These are phyloP conservation scores for Takifugu flavidus DNA, from an alignment of 2,113 vertebrate species.

Conservation along the genomic window DNA sequence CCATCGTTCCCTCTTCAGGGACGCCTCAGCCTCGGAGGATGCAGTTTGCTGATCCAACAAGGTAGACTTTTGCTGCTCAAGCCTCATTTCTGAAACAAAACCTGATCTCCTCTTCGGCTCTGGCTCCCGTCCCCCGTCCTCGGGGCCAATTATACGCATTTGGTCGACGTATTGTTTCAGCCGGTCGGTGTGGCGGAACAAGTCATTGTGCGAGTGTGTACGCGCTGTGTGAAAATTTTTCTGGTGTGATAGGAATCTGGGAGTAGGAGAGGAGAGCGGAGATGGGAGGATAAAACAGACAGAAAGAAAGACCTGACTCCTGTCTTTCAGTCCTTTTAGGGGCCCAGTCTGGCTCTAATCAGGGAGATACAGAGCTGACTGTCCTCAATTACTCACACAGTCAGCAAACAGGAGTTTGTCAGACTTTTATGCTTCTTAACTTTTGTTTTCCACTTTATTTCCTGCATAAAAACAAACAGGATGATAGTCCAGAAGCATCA, in stretches of 20 bases:
- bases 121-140: conserved; percentile 43
- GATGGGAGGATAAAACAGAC: conserved; percentile 61
- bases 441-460: conserved; percentile 22
- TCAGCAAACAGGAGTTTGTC: conserved; percentile 57
- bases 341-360: conserved; percentile 60
- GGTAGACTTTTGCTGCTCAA: conserved; percentile 24
- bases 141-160: conserved; percentile 56
- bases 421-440: conserved; percentile 26
- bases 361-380: conserved; percentile 47
- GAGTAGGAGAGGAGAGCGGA: conserved; percentile 56
- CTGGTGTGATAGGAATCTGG: conserved; percentile 69
- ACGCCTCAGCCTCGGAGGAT: conserved; percentile 39
- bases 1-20: conserved; percentile 23
- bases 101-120: conserved; percentile 24
- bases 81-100: conserved; percentile 53
- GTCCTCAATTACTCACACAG: conserved; percentile 64
- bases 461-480: neutral
- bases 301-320: conserved; percentile 73
- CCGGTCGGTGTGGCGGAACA: conserved; percentile 38
- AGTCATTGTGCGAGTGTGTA: conserved; percentile 36
- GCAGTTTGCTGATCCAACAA: conserved; percentile 58
- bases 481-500: neutral
- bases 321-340: conserved; percentile 70
- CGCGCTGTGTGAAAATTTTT: conserved; percentile 39
- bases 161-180: conserved; percentile 60